Evolutionary conservation across 2,797 vertebrate genomes (phyloP).

Genomic region (Anabacerthia variegaticeps): DNA sequence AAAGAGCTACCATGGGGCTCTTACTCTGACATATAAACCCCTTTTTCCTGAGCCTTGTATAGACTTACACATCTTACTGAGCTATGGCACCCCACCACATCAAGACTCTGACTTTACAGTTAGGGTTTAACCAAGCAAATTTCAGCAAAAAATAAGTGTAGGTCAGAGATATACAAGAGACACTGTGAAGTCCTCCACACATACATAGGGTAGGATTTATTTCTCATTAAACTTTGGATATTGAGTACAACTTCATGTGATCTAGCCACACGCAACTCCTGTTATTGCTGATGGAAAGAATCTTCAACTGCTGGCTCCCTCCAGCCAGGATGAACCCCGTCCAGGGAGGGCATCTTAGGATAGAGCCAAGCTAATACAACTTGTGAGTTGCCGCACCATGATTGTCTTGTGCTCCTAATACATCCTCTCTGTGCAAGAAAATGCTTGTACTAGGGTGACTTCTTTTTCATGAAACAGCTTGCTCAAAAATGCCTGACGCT

Average conservation of each 20-base stretch:
- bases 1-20: not conserved
- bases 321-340: not conserved
- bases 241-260: not conserved
- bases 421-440: not conserved
- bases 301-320: not conserved
- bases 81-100: not conserved
- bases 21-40: not conserved
- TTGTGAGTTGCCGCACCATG: not conserved
- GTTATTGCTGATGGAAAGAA: not conserved
- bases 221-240: not conserved
- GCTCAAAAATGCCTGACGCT: not conserved
- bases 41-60: not conserved
- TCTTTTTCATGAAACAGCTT: not conserved
- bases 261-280: not conserved
- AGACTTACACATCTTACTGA: not conserved
- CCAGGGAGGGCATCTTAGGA: not conserved
- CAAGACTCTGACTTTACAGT: not conserved
- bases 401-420: not conserved
- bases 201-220: not conserved
- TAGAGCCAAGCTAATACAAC: not conserved
- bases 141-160: not conserved
- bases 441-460: not conserved
- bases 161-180: not conserved
- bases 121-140: not conserved
- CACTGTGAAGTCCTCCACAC: not conserved